A percentile compares a stretch with the other conserved stretches of the same genome.
These are phyloP conservation scores for Phymastichus coffea DNA, from an alignment of 1,140 invertebrate species.

Conservation along the genomic window DNA sequence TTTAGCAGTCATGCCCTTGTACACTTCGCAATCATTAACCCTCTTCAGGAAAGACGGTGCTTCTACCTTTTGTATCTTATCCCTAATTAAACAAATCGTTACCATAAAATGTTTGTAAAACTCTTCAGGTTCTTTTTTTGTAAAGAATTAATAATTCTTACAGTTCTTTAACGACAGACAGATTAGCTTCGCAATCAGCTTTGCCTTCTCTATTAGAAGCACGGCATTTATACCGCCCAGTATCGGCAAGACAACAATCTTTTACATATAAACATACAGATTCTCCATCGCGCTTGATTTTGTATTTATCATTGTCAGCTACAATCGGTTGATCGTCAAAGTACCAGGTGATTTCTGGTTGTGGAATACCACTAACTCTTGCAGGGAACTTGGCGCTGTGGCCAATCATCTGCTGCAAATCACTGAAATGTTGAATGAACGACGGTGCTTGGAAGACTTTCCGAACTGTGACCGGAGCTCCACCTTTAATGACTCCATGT, in stretches of 20 bases:
- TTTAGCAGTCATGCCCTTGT: conserved; percentile 84
- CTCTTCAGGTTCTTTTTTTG: too few species aligned
- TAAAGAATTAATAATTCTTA: conserved; percentile 55
- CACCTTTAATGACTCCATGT: conserved; percentile 69
- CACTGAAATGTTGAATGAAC: conserved; percentile 81
- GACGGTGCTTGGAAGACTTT: conserved; percentile 78
- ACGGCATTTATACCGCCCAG: conserved; percentile 74
- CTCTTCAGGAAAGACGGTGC: conserved; percentile 85
- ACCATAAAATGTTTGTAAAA: conserved; percentile 14
- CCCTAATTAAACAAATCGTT: conserved; percentile 52
- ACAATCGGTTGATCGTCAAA: conserved; percentile 71
- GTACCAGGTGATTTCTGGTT: conserved; percentile 84
- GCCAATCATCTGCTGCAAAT: conserved; percentile 78
- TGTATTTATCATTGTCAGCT: conserved; percentile 69
- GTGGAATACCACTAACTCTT: conserved; percentile 80
- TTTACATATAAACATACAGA: conserved; percentile 73
- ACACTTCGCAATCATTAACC: conserved; percentile 85
- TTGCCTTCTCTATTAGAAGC: conserved; percentile 81
- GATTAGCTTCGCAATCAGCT: conserved; percentile 69
- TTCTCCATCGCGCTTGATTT: conserved; percentile 77
- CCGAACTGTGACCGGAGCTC: conserved; percentile 70
- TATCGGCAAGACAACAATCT: conserved; percentile 67
- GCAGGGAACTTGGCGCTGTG: conserved; percentile 81
- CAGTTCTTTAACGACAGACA: conserved; percentile 82
- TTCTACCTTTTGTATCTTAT: conserved; percentile 73